Evolutionary conservation across 2,113 vertebrate genomes (phyloP).

Genomic region (Hepsetus odoe): DNA sequence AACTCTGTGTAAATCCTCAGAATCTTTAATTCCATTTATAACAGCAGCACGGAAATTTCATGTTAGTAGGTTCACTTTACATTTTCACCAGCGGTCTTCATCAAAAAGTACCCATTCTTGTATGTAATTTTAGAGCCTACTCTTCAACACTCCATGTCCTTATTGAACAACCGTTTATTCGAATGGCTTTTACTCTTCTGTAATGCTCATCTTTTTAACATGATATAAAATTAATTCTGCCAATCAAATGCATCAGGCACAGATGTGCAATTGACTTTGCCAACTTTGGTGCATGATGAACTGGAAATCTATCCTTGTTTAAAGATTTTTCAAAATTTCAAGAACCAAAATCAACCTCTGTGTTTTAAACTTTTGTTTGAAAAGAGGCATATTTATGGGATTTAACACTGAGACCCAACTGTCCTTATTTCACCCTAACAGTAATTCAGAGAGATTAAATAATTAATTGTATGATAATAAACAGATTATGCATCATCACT

Average conservation of each 20-base stretch:
- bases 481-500: background rate
- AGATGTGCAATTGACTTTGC: slow-evolving; percentile 35
- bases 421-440: background rate
- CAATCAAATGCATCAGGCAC: slow-evolving; percentile 45
- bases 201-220: slow-evolving; percentile 54
- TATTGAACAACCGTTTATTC: slow-evolving; percentile 62
- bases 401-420: slow-evolving; percentile 1
- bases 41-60: slow-evolving; percentile 4
- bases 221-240: slow-evolving; percentile 57
- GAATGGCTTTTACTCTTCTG: slow-evolving; percentile 59
- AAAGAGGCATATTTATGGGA: slow-evolving; percentile 7
- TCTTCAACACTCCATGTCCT: slow-evolving; percentile 57
- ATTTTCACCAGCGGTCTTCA: slow-evolving; percentile 12
- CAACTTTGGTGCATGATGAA: slow-evolving; percentile 32
- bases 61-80: slow-evolving; percentile 3
- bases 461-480: background rate
- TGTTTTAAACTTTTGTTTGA: slow-evolving; percentile 12
- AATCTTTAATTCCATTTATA: background rate
- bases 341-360: background rate
- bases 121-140: slow-evolving; percentile 57
- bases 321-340: slow-evolving; percentile 25
- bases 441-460: background rate
- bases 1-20: slow-evolving; percentile 60
- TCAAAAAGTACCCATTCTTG: slow-evolving; percentile 44
- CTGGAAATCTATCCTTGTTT: slow-evolving; percentile 53